Base-by-base conservation (phyloP, 2,113 vertebrate species). In the Entomyzon cyanotis region DNA sequence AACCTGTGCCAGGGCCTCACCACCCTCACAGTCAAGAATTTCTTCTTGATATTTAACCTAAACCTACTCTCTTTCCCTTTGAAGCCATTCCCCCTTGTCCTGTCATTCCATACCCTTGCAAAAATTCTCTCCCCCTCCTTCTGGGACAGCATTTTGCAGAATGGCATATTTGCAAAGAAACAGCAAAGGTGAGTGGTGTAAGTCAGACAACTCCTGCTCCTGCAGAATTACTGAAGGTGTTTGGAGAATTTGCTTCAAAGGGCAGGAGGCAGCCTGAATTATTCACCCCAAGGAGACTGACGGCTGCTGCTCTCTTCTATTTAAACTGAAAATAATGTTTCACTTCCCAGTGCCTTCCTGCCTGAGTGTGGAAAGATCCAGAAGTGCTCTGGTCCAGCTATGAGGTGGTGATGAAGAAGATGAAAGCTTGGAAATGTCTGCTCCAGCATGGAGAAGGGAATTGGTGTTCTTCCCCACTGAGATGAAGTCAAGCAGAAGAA, bases 291-390 rank as follows among this genome's bases (percentile, higher is more conserved):
- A 52, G 35, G n/a, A 85, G 12, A 14, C 6, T 59, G 42, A 67
- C 17, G 9, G 12, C 12, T 77, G 25, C 52, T 6, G 3, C 12
- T 44, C 4, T 63, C 5, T 28, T 65, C 18, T 62, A 14, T 18
- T 76, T n/a, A 50, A 46, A 30, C 15, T 42, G 21, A 75, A 46
- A 84, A 63, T 31, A 56, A 23, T 6, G 0, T 46, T 92, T 85
- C 21, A 21, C 10, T 79, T 76, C 35, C 56, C 41, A 63, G 16
- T 18, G 9, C 11, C 67, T 31, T 33, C 52, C n/a, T 28, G 8
- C 20, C 39, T 37, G 46, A 46, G 25, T 0, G 0, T 42, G 33
- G 10, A 11, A 46, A 21, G 15, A 18, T 60, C 12, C 44, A 60
- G 62, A 83, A 49, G n/a, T 25, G 31, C 50, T 31, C 10, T 33